These are phyloP conservation scores for Scaptomyza pallida DNA, from an alignment of 1,140 invertebrate species.

Conservation along the genomic window DNA sequence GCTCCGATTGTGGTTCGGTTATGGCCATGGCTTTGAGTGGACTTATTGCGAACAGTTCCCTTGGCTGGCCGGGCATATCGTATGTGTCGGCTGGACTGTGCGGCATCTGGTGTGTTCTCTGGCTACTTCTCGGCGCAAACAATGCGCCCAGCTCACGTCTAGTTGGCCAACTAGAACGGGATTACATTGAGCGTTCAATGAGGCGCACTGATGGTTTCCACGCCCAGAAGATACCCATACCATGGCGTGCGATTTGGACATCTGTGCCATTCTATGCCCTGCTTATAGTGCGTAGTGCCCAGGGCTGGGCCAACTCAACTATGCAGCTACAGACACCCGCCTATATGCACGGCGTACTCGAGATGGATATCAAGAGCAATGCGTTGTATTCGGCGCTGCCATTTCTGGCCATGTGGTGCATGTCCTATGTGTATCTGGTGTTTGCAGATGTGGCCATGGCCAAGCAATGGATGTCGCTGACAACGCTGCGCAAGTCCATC, in stretches of 20 bases:
- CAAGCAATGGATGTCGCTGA: conserved; percentile 62
- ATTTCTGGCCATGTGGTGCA: conserved; percentile 89
- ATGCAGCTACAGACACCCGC: conserved; percentile 94
- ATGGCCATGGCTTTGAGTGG: conserved; percentile 89
- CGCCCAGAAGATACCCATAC: conserved; percentile 84
- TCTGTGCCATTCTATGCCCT: conserved; percentile 93
- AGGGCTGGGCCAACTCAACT: conserved; percentile 97
- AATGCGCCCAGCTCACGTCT: conserved; percentile 86
- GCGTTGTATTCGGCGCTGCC: conserved; percentile 91
- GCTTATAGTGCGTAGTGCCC: conserved; percentile 92
- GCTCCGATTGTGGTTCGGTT: conserved; percentile 89
- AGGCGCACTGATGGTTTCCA: conserved; percentile 70
- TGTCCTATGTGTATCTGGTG: conserved; percentile 86
- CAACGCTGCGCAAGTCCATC: conserved; percentile 86
- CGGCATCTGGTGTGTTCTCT: conserved; percentile 87
- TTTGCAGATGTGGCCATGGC: conserved; percentile 61
- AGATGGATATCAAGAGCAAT: conserved; percentile 90
- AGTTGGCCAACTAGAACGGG: conserved; percentile 86
- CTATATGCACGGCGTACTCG: conserved; percentile 87
- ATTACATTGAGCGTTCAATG: conserved; percentile 86
- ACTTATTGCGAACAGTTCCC: conserved; percentile 86
- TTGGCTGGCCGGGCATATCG: conserved; percentile 92
- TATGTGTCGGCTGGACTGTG: conserved; percentile 89
- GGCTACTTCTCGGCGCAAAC: conserved; percentile 87
- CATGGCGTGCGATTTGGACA: conserved; percentile 91